These are phyloP conservation scores for Lomographa bimaculata DNA, from an alignment of 2,888 invertebrate genomes.

Conservation along the genomic window DNA sequence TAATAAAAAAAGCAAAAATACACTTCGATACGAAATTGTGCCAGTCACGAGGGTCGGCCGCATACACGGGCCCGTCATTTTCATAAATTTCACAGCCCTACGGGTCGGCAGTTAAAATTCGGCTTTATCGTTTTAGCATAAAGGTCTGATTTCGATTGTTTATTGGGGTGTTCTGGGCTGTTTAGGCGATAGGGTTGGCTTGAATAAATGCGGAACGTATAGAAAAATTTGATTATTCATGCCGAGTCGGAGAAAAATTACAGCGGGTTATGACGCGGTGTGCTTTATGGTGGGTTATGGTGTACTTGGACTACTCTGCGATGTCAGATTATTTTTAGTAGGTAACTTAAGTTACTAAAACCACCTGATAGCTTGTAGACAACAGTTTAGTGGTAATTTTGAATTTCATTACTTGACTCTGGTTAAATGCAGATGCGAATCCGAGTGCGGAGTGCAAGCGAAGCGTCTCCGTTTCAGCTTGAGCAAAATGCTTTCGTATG, in stretches of 20 bases:
- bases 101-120: slow-evolving; percentile 50
- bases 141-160: slow-evolving; percentile 57
- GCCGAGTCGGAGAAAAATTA: slow-evolving; percentile 76
- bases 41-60: slow-evolving; percentile 73
- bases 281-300: slow-evolving; percentile 11
- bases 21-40: slow-evolving; percentile 73
- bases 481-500: no score
- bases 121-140: slow-evolving; percentile 55
- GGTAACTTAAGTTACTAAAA: no score
- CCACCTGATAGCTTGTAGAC: no score
- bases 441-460: no score
- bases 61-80: slow-evolving; percentile 60
- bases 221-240: slow-evolving; percentile 83
- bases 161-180: slow-evolving; percentile 44
- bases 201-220: slow-evolving; percentile 76
- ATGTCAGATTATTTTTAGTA: no score
- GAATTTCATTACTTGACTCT: no score
- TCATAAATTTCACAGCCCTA: slow-evolving; percentile 75
- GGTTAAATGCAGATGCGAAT: no score
- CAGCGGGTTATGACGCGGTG: slow-evolving; percentile 62
- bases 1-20: slow-evolving; percentile 78
- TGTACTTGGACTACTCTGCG: no score
- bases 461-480: no score
- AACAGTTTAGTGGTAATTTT: no score
- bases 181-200: slow-evolving; percentile 39